Evolutionary conservation across 2,888 invertebrate genomes (phyloP), one percentile per base, ranked within the genome.

Genomic region (Drosophila austrosaltans): DNA sequence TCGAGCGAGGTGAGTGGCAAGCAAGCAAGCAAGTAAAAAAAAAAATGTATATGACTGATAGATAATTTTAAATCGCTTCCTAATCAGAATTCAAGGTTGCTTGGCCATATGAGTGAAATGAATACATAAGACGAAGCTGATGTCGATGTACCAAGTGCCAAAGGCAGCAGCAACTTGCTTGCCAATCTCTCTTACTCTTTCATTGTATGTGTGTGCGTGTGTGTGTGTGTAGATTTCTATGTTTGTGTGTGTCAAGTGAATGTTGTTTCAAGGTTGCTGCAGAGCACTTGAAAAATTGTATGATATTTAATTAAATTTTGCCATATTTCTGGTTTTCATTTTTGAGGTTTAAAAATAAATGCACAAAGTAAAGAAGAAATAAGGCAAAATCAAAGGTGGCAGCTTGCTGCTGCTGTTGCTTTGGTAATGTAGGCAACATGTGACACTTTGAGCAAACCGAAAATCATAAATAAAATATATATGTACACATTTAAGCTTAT

Each of bases 21-120:
- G 60, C 22, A 44, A 63, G 61, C 69, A 69, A 63, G 16, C 16
- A 16, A 16, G 16, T 16, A 73, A 69, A 75, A 77, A 32, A 6
- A 32, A 32, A 6, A 32, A 32, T 36, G 36, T 8, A 36, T 36
- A 76, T 77, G 79, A 78, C 72, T 80, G 56, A 72, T 81, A 81
- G 85, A 80, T 77, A 84, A 64, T 82, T 81, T 78, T 66, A 82
- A 85, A 84, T 86, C 82, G 87, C 79, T 86, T 87, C 85, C 87
- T 85, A 87, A 87, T 85, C 87, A 82, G 79, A 81, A 86, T 85
- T 85, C 85, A 86, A 86, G 85, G 85, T 75, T 76, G 63, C 60
- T 58, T 58, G 73, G 48, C 86, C 81, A 77, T 86, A 81, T 83
- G 79, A 87, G 85, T 82, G 87, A 86, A 85, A 85, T 85, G 67